Percentiles rank a stretch among this genome's conserved stretches.
Evolutionary conservation across 1,140 invertebrate genomes (phyloP).

Genomic region (Bombus haemorrhoidalis): DNA sequence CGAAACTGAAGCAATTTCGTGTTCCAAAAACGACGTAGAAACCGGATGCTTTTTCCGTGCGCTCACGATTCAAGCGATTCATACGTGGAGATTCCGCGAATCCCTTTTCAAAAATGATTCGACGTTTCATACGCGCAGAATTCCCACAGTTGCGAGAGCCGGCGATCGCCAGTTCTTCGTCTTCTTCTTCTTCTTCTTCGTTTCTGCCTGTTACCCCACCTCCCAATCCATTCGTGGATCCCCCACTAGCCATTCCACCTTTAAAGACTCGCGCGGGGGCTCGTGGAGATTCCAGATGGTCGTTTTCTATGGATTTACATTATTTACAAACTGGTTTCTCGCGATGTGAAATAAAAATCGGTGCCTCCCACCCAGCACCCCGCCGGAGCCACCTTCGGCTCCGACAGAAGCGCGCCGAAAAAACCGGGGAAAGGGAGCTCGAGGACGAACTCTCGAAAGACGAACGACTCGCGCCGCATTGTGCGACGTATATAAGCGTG

Average conservation of each 20-base stretch:
- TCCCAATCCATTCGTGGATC: background rate
- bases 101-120: conserved; percentile 33
- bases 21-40: background rate
- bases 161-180: conserved; percentile 21
- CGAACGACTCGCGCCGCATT: conserved; percentile 20
- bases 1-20: background rate
- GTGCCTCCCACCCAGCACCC: conserved; percentile 57
- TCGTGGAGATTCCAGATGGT: conserved; percentile 48
- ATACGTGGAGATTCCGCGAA: background rate
- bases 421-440: background rate
- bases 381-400: conserved; percentile 51
- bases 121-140: conserved; percentile 14
- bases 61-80: too few species aligned
- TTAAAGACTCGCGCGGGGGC: conserved; percentile 66
- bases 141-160: conserved; percentile 35
- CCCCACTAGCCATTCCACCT: conserved; percentile 65
- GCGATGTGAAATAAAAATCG: conserved; percentile 76
- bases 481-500: conserved; percentile 19
- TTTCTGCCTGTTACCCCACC: background rate
- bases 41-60: background rate
- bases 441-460: conserved; percentile 14
- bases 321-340: conserved; percentile 78
- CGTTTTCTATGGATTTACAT: conserved; percentile 77
- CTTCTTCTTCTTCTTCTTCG: conserved; percentile 7
- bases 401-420: conserved; percentile 33